These are phyloP conservation scores for Atopsyche davidsoni DNA, from an alignment of 1,140 invertebrate species.

Conservation along the genomic window DNA sequence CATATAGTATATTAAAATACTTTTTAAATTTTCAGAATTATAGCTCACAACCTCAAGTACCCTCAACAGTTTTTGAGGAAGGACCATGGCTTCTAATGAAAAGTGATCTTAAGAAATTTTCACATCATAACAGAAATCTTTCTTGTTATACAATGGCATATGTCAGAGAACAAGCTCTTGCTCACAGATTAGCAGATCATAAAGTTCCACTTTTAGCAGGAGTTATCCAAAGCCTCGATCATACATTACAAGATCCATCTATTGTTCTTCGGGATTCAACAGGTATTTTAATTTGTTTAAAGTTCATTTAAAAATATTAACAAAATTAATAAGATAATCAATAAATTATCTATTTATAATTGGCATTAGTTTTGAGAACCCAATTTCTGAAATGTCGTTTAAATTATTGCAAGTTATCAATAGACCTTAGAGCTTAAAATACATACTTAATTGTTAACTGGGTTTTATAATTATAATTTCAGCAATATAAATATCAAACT, in stretches of 20 bases:
- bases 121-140: background rate
- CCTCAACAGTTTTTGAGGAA: conserved; percentile 19
- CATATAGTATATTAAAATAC: conserved; percentile 1
- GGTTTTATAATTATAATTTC: too few relatives aligned
- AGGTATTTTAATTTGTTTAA: conserved; percentile 11
- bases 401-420: too few relatives aligned
- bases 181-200: conserved; percentile 12
- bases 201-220: conserved; percentile 21
- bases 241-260: conserved; percentile 19
- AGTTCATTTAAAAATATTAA: background rate
- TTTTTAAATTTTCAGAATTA: conserved; percentile 12
- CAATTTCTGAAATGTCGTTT: too few relatives aligned
- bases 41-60: conserved; percentile 20
- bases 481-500: too few relatives aligned
- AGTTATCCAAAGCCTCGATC: conserved; percentile 25
- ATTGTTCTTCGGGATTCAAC: conserved; percentile 22
- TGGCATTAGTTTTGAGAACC: conserved; percentile 1
- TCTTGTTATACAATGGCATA: conserved; percentile 10
- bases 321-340: background rate
- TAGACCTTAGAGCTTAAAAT: too few relatives aligned
- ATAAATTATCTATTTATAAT: conserved; percentile 4
- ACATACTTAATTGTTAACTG: too few relatives aligned
- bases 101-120: conserved; percentile 10
- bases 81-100: conserved; percentile 22
- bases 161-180: conserved; percentile 12